Conservation (phyloP, 2,797 vertebrate species). For the Centroberyx gerrardi region DNA sequence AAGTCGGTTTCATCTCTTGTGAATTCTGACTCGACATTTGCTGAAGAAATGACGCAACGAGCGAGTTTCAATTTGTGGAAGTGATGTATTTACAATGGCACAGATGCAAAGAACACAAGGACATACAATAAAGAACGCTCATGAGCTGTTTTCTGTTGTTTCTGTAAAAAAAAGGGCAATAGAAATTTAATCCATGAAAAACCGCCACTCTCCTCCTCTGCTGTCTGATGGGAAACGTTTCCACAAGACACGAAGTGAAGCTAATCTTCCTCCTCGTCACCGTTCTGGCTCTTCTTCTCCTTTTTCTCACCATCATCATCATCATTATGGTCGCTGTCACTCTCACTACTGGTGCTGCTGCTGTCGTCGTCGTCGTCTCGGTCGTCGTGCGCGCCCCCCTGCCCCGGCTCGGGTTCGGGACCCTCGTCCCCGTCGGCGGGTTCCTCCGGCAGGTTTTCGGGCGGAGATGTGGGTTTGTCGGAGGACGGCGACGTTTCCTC, state of each 20-base stretch:
- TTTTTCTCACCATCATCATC: conserved; percentile 33
- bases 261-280: conserved; percentile 53
- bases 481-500: conserved; percentile 18
- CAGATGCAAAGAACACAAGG: conserved; percentile 29
- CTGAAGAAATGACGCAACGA: conserved; percentile 32
- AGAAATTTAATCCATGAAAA: conserved; percentile 28
- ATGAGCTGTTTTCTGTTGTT: conserved; percentile 16
- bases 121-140: conserved; percentile 47
- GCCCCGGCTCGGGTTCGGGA: not conserved
- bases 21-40: conserved; percentile 46
- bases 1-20: conserved; percentile 25
- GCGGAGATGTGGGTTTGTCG: not conserved
- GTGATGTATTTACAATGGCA: conserved; percentile 51
- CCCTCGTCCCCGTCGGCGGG: conserved; percentile 32
- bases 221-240: not conserved
- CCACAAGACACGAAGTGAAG: not conserved
- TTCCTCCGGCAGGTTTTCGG: conserved; percentile 19
- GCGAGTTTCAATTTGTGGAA: conserved; percentile 12
- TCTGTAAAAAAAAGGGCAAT: conserved; percentile 50
- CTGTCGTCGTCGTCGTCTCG: conserved; percentile 56
- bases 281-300: conserved; percentile 26
- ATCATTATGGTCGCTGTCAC: conserved; percentile 41
- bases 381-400: conserved; percentile 49
- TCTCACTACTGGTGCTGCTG: conserved; percentile 47
- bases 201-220: no score